Conservation (phyloP, 2,113 vertebrate species). For the Zapornia atra region DNA sequence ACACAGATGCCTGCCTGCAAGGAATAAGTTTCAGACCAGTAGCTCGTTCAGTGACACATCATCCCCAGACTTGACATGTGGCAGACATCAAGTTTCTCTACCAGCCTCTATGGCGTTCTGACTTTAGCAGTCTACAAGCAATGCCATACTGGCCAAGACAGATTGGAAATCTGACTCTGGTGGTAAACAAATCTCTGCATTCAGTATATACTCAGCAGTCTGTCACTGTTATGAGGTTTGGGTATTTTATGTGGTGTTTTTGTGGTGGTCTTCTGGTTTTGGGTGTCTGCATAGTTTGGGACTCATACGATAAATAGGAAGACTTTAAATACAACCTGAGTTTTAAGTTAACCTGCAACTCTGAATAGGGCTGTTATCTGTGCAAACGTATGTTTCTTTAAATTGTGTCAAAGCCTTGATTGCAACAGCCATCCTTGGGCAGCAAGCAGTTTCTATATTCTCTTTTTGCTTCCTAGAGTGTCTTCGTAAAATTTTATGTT, state of each 20-base stretch:
- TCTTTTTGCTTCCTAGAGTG: not conserved
- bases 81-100: not conserved
- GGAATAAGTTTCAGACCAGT: not conserved
- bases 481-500: not conserved
- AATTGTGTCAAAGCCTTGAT: not conserved
- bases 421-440: not conserved
- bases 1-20: not conserved
- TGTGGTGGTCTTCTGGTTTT: too few relatives aligned
- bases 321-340: not conserved
- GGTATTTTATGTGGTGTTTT: accelerated
- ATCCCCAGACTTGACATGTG: not conserved
- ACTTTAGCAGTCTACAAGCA: not conserved
- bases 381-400: not conserved
- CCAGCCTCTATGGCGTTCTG: not conserved
- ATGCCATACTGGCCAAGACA: not conserved
- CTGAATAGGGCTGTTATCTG: not conserved
- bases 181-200: not conserved
- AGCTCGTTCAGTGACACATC: not conserved
- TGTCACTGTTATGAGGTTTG: not conserved
- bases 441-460: not conserved
- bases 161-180: not conserved
- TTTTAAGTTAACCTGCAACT: not conserved
- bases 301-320: not conserved
- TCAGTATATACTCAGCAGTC: not conserved
- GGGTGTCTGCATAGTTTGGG: not conserved